These are phyloP conservation scores for Magallana ariakensis DNA, from an alignment of 1,140 invertebrate species.

Conservation along the genomic window DNA sequence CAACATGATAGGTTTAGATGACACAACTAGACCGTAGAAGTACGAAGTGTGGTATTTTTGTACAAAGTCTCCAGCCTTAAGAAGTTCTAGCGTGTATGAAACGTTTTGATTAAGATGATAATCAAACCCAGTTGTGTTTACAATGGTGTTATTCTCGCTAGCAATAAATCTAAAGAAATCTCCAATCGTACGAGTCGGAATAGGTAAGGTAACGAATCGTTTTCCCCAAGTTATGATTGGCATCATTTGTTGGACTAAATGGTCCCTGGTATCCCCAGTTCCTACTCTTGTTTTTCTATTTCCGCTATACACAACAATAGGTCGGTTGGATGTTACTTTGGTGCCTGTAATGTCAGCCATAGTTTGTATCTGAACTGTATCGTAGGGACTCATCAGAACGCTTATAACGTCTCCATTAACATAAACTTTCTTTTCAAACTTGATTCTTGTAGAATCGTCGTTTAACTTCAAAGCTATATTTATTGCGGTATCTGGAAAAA, in stretches of 20 bases:
- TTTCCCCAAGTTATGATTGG: conserved; percentile 69
- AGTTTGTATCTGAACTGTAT: conserved; percentile 61
- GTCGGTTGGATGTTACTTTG: conserved; percentile 56
- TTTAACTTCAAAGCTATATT: conserved; percentile 34
- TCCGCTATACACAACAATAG: conserved; percentile 64
- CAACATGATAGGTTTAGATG: conserved; percentile 35
- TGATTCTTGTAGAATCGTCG: conserved; percentile 12
- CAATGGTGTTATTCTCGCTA: conserved; percentile 52
- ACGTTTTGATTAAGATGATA: not conserved
- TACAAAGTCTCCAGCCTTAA: conserved; percentile 44
- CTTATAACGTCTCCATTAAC: conserved; percentile 51
- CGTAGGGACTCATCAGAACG: conserved; percentile 53
- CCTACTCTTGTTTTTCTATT: conserved; percentile 60
- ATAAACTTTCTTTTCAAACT: conserved; percentile 56
- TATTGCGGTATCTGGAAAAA: conserved; percentile 49
- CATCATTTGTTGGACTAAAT: conserved; percentile 71
- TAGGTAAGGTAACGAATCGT: conserved; percentile 62
- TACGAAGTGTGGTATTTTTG: conserved; percentile 19
- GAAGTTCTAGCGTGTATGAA: not conserved
- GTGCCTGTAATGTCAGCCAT: conserved; percentile 66
- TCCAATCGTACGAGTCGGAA: conserved; percentile 59
- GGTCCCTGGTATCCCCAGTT: conserved; percentile 54
- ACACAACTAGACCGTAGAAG: conserved; percentile 12
- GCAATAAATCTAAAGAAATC: conserved; percentile 66
- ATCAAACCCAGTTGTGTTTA: conserved; percentile 42